Conservation (phyloP, 2,113 vertebrate species). For the rat (Rattus norvegicus) region GRCr8 NC_086033.1:105768501-105769000, state of each 20-base stretch:
- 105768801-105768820: slow-evolving; percentile 79
- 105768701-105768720: slow-evolving; percentile 75
- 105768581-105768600: slow-evolving; percentile 9
- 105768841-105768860: slow-evolving; percentile 81
- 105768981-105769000: slow-evolving; percentile 77
- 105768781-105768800: slow-evolving; percentile 80
- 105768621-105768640: slow-evolving; percentile 46
- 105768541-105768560: neutral
- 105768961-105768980: slow-evolving; percentile 72
- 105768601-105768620: neutral
- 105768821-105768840: slow-evolving; percentile 84
- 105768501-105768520: slow-evolving; percentile 66
- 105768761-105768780: slow-evolving; percentile 79
- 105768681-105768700: slow-evolving; percentile 40
- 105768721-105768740: slow-evolving; percentile 78
- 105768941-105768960: slow-evolving; percentile 78
- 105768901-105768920: slow-evolving; percentile 78
- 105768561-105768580: neutral
- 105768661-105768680: slow-evolving; percentile 48
- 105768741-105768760: slow-evolving; percentile 69
- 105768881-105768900: slow-evolving; percentile 78
- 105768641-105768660: slow-evolving; percentile 69
- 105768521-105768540: slow-evolving; percentile 28
- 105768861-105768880: slow-evolving; percentile 76
- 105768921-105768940: slow-evolving; percentile 79